Evolutionary conservation across 2,113 vertebrate genomes (phyloP).

Genomic region (Caracal caracal): DNA sequence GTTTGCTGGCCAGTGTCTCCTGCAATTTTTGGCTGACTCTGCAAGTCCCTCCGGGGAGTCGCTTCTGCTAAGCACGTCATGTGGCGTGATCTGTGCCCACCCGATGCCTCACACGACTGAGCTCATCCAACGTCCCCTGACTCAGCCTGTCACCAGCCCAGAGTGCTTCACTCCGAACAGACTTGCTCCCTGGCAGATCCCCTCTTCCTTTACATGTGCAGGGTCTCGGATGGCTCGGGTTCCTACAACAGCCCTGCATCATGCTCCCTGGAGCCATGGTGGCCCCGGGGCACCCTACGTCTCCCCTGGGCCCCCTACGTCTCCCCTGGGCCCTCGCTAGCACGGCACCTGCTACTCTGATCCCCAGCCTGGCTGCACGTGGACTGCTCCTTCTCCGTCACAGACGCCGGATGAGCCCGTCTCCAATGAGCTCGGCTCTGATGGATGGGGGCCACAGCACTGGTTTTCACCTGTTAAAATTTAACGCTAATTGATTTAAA

Average conservation of each 20-base stretch:
- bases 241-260: rapidly evolving
- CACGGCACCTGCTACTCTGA: rapidly evolving
- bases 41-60: background rate
- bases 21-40: background rate
- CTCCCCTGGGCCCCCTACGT: rapidly evolving
- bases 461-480: background rate
- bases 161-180: rapidly evolving
- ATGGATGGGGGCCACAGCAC: rapidly evolving
- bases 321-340: rapidly evolving
- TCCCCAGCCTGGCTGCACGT: background rate
- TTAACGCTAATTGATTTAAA: background rate
- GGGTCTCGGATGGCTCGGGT: background rate
- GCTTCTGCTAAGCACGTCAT: rapidly evolving
- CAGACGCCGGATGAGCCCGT: rapidly evolving
- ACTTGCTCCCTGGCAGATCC: rapidly evolving
- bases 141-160: background rate
- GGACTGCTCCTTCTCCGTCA: rapidly evolving
- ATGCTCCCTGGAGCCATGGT: rapidly evolving
- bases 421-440: background rate
- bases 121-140: background rate
- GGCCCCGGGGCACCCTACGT: rapidly evolving
- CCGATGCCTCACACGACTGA: rapidly evolving
- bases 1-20: background rate
- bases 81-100: too few species aligned
- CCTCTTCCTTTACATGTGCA: rapidly evolving